Percentiles rank a stretch among this genome's conserved stretches.
phyloP scores from a whole-genome alignment of 2,797 vertebrate genomes.

The Paratrypauchen microcephalus region DNA sequence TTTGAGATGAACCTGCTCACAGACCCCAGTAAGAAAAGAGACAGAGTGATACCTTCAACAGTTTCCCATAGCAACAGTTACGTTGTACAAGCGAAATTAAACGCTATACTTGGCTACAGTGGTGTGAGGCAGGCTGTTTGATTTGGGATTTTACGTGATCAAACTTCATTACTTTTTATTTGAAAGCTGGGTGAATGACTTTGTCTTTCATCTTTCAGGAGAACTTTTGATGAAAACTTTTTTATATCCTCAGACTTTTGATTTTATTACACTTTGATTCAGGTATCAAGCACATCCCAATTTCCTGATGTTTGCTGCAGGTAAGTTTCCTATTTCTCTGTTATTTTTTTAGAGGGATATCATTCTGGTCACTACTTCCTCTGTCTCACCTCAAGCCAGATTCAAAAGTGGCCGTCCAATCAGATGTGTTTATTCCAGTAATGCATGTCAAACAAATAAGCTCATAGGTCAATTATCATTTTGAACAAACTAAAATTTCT shows the following conservation, averaged over 20 bases:
- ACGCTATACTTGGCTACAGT: conserved; percentile 11
- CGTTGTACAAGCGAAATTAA: conserved; percentile 5
- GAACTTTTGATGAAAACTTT: neutral
- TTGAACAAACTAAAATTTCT: too few relatives aligned
- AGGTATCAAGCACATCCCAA: neutral
- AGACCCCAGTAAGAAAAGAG: neutral
- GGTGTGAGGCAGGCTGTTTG: conserved; percentile 35
- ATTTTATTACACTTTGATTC: neutral
- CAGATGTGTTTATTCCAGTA: too few relatives aligned
- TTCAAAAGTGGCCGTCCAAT: too few relatives aligned
- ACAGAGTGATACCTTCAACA: neutral
- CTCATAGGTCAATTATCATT: too few relatives aligned
- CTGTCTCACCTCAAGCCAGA: too few relatives aligned
- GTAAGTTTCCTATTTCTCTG: too few relatives aligned
- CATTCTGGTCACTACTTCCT: too few relatives aligned
- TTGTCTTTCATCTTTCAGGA: conserved; percentile 48
- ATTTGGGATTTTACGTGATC: conserved; percentile 39
- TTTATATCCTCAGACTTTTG: neutral
- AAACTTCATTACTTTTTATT: conserved; percentile 32
- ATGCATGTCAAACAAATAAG: too few relatives aligned
- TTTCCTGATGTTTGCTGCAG: neutral
- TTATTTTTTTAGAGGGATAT: too few relatives aligned
- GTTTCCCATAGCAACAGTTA: conserved; percentile 14
- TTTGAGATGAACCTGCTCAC: neutral
- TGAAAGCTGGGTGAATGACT: conserved; percentile 22